phyloP scores from a whole-genome alignment of 2,113 vertebrate species.

The Anser brachyrhynchus region DNA sequence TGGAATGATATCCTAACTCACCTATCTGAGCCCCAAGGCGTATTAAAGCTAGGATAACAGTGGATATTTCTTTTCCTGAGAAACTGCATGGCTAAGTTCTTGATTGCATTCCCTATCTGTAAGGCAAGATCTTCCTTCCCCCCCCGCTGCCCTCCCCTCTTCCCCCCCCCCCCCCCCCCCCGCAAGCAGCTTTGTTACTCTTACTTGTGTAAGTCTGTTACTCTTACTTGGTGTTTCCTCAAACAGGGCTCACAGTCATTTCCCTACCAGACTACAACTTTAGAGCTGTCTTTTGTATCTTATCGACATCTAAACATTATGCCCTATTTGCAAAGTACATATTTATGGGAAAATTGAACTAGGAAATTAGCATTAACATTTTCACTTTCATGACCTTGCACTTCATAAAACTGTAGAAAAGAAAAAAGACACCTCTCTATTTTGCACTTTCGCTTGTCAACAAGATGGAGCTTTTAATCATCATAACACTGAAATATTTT shows the following conservation, averaged over 20 bases:
- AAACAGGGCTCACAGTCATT: neutral
- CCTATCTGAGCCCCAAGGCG: too few species aligned
- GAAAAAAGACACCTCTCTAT: rapidly evolving
- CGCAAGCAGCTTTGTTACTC: too few species aligned
- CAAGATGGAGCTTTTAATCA: neutral
- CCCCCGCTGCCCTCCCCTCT: too few species aligned
- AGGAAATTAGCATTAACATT: neutral
- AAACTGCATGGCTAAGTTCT: neutral
- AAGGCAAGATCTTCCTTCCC: neutral
- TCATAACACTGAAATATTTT: neutral
- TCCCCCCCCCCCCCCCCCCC: too few species aligned
- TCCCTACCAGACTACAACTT: neutral
- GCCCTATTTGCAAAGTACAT: neutral
- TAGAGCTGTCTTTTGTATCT: neutral
- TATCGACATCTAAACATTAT: neutral
- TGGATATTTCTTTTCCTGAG: neutral
- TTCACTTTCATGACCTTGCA: neutral
- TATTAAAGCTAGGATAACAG: neutral
- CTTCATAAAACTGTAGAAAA: neutral
- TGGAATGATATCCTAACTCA: neutral
- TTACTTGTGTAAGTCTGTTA: neutral
- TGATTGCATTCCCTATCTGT: neutral
- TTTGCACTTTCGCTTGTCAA: neutral
- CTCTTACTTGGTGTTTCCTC: neutral
- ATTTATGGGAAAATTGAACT: neutral